Conservation (phyloP, 2,797 vertebrate species). For the Okamejei kenojei region DNA sequence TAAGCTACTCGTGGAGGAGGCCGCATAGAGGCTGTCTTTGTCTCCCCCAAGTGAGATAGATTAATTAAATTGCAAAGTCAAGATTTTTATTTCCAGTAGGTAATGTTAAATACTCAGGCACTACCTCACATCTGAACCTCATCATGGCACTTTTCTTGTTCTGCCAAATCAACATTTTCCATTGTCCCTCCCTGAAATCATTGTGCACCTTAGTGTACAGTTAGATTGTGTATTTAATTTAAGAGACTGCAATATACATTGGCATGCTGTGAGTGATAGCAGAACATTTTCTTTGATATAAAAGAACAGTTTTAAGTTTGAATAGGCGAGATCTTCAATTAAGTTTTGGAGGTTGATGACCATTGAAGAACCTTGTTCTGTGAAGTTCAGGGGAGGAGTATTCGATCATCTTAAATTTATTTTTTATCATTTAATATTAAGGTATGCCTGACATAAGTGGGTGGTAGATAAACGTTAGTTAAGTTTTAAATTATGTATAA, state of each 20-base stretch:
- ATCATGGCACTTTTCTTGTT: neutral
- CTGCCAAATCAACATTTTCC: no score
- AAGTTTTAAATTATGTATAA: neutral
- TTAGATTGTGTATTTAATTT: neutral
- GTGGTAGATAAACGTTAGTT: neutral
- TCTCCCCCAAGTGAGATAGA: neutral
- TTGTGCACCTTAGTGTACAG: neutral
- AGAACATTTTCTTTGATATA: neutral
- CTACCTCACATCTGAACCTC: neutral
- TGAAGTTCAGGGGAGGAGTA: neutral
- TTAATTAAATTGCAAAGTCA: neutral
- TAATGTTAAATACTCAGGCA: neutral
- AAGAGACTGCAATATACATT: neutral
- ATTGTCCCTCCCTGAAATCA: neutral
- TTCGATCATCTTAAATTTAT: neutral
- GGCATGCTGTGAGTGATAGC: neutral
- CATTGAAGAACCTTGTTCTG: neutral
- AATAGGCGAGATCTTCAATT: neutral
- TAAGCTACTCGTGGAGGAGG: no score
- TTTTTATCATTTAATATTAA: neutral
- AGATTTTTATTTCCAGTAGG: neutral
- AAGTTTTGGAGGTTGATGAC: neutral
- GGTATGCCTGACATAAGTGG: neutral
- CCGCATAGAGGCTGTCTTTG: no score
- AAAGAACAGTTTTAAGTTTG: neutral